Percentiles rank a stretch among this genome's conserved stretches.
Evolutionary conservation across 2,888 invertebrate genomes (phyloP).

Genomic region (Elegia similella): DNA sequence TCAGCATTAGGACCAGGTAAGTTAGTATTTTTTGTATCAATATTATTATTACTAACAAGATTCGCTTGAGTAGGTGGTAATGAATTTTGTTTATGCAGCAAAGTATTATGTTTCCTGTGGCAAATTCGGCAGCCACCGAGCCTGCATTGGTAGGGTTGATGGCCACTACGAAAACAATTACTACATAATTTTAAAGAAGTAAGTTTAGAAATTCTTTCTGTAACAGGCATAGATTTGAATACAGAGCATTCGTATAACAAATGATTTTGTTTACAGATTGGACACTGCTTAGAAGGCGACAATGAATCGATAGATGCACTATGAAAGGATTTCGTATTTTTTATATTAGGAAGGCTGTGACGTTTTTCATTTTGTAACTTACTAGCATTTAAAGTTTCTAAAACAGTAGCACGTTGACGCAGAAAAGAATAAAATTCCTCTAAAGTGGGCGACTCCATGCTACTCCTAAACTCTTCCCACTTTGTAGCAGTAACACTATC

Average conservation of each 20-base stretch:
- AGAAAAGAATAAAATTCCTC: slow-evolving; percentile 1
- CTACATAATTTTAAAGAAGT: slow-evolving; percentile 2
- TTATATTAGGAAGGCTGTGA: not conserved
- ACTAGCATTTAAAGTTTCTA: not conserved
- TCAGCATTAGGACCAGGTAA: too few species aligned
- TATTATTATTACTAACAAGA: too few species aligned
- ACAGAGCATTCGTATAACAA: not conserved
- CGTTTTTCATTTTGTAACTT: not conserved
- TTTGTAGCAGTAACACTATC: not conserved
- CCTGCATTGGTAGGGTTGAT: slow-evolving; percentile 12
- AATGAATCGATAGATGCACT: not conserved
- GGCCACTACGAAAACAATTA: slow-evolving; percentile 19
- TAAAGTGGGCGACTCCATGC: not conserved
- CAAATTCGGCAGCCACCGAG: slow-evolving; percentile 16
- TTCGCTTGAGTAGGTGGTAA: too few species aligned
- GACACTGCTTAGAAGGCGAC: too few species aligned
- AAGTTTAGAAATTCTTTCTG: not conserved
- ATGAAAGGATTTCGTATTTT: not conserved
- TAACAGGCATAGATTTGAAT: not conserved
- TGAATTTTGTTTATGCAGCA: too few species aligned
- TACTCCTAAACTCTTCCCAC: slow-evolving; percentile 8
- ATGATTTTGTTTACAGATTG: not conserved
- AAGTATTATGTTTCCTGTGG: slow-evolving; percentile 15
- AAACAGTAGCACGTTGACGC: not conserved
- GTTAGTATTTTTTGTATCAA: too few species aligned